Evolutionary conservation across 2,888 invertebrate genomes (phyloP).

Genomic region (Acronicta psi): DNA sequence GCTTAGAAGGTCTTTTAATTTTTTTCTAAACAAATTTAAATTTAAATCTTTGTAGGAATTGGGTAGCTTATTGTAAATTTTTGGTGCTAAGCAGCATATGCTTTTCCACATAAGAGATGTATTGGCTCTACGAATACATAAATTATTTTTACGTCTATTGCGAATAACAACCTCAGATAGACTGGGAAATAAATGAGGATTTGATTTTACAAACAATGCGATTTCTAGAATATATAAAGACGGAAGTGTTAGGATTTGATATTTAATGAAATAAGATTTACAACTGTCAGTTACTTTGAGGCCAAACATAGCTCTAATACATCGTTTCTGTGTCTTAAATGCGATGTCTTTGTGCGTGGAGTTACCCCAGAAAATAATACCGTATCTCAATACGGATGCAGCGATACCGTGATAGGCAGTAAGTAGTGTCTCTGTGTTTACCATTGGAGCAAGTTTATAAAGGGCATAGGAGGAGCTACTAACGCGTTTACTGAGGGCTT

Average conservation of each 20-base stretch:
- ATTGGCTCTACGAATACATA: background rate
- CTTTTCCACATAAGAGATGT: no score
- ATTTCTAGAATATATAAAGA: no score
- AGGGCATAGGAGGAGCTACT: background rate
- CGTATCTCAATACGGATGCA: background rate
- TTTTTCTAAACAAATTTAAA: no score
- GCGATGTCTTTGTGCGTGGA: background rate
- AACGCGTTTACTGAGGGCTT: background rate
- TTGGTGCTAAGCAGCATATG: no score
- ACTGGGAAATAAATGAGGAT: background rate
- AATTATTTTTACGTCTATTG: background rate
- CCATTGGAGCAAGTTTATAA: background rate
- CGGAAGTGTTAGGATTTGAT: no score
- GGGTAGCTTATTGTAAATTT: no score
- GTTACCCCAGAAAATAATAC: background rate
- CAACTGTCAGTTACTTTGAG: background rate
- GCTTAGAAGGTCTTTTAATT: no score
- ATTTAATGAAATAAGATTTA: no score
- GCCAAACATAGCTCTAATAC: background rate
- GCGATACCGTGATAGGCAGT: background rate
- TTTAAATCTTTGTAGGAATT: no score
- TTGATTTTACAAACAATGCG: no score
- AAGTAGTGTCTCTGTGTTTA: background rate
- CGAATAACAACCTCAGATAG: background rate
- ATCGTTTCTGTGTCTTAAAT: background rate